phyloP scores from a whole-genome alignment of 2,113 vertebrate species.

The Cochlearius cochlearius region DNA sequence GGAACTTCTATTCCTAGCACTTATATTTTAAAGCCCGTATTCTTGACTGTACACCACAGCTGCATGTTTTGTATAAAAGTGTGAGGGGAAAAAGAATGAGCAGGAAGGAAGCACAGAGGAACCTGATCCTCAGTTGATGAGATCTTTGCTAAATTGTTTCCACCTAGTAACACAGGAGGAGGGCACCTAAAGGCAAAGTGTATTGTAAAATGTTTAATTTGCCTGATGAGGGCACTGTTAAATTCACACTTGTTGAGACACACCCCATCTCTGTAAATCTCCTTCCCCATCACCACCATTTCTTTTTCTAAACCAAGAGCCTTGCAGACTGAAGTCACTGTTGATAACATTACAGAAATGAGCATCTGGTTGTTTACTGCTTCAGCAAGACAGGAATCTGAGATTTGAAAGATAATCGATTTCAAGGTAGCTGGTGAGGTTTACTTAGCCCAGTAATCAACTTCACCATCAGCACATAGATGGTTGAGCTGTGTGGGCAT shows the following conservation, averaged over 20 bases:
- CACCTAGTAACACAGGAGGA: background rate
- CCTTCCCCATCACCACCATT: background rate
- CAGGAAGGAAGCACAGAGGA: constrained; percentile 17
- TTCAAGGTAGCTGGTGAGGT: background rate
- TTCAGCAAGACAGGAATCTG: background rate
- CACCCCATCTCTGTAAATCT: background rate
- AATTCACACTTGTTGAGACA: background rate
- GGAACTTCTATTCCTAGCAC: background rate
- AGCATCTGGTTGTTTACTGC: background rate
- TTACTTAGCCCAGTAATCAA: background rate
- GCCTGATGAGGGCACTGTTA: background rate
- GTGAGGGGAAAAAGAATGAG: background rate
- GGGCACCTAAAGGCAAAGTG: background rate
- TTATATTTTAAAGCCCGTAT: background rate
- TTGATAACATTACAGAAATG: background rate
- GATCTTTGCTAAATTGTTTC: background rate
- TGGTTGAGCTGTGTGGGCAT: background rate
- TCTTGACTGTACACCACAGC: background rate
- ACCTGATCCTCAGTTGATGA: constrained; percentile 1
- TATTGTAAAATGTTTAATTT: background rate
- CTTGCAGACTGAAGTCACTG: background rate
- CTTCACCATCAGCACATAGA: background rate
- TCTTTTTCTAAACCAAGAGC: background rate
- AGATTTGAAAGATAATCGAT: background rate
- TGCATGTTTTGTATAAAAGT: background rate